Conservation (phyloP, 2,888 invertebrate genomes). For the Nycteola revayana region DNA sequence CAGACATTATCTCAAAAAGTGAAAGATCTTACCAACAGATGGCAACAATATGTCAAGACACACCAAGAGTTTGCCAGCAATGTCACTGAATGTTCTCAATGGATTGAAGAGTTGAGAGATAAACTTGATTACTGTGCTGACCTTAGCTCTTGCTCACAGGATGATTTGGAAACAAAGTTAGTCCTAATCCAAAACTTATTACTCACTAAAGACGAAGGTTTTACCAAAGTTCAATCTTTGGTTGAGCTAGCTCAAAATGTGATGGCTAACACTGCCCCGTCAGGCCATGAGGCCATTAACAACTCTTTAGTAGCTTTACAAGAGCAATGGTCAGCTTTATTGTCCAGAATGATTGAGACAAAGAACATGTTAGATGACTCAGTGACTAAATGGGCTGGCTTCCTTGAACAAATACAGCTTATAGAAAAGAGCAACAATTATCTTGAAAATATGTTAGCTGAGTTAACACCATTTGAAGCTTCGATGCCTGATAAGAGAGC, state of each 20-base stretch:
- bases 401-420: slow-evolving; percentile 93
- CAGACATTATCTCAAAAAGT: slow-evolving; percentile 94
- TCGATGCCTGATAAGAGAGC: slow-evolving; percentile 93
- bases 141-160: slow-evolving; percentile 89
- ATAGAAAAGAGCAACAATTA: slow-evolving; percentile 91
- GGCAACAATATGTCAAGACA: slow-evolving; percentile 94
- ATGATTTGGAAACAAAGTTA: slow-evolving; percentile 92
- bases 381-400: slow-evolving; percentile 95
- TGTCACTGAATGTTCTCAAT: slow-evolving; percentile 89
- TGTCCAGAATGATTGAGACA: slow-evolving; percentile 94
- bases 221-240: slow-evolving; percentile 91
- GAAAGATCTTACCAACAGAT: slow-evolving; percentile 94
- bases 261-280: slow-evolving; percentile 93
- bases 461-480: slow-evolving; percentile 88
- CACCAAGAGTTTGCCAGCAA: slow-evolving; percentile 94
- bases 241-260: slow-evolving; percentile 96
- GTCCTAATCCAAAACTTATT: slow-evolving; percentile 92
- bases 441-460: slow-evolving; percentile 87
- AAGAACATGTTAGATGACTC: slow-evolving; percentile 94
- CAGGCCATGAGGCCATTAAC: slow-evolving; percentile 94
- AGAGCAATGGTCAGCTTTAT: slow-evolving; percentile 94
- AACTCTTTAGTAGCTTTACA: slow-evolving; percentile 91
- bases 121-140: slow-evolving; percentile 95
- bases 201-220: slow-evolving; percentile 96
- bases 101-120: slow-evolving; percentile 91